Evolutionary conservation across 2,797 vertebrate species (phyloP), one percentile per base, ranked within the genome.

Genomic region (Clangula hyemalis): DNA sequence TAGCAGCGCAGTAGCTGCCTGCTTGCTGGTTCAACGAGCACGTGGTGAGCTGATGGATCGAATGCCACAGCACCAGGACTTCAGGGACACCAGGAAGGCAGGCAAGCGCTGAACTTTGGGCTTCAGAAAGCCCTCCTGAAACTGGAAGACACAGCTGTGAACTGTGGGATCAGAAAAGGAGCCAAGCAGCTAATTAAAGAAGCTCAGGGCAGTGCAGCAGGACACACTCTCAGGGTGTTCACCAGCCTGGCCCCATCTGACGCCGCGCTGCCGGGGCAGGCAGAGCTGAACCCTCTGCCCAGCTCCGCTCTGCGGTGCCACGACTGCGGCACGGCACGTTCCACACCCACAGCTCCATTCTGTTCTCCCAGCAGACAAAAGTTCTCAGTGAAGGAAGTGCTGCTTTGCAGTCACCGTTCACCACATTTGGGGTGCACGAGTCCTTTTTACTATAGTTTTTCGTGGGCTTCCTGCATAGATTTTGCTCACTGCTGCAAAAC

Each of bases 291-390:
- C 6, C 4, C 24, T 53, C 41, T 1, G 13, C 64, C n/a, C 49
- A 72, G 19, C 1, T 0, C 36, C 1, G 47, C 54, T 72, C 36
- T 0, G 1, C 21, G 3, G 24, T 1, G 16, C 41, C 78, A 20
- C 13, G 25, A 3, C 71, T 30, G 30, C 62, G 56, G 60, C 69
- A 24, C 27, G 4, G 77, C 49, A 24, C 24, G 34, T 58, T 28
- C 13, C 10, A 0, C 1, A 2, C 2, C 78, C 41, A 28, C 58
- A 43, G 34, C 66, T 53, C 69, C 30, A 1, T 38, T 74, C 43
- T 3, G 6, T 77, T 79, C 53, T 64, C 91, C 72, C 78, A 13
- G 6, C 22, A 65, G 72, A 58, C n/a, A 58, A 28, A 83, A 41
- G 61, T 36, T 68, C 39, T 32, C 54, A 13, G 39, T 2, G 39